A percentile compares a stretch with the other conserved stretches of the same genome.
Evolutionary conservation across 2,888 invertebrate species (phyloP).

Genomic region (Ganaspis brasiliensis): DNA sequence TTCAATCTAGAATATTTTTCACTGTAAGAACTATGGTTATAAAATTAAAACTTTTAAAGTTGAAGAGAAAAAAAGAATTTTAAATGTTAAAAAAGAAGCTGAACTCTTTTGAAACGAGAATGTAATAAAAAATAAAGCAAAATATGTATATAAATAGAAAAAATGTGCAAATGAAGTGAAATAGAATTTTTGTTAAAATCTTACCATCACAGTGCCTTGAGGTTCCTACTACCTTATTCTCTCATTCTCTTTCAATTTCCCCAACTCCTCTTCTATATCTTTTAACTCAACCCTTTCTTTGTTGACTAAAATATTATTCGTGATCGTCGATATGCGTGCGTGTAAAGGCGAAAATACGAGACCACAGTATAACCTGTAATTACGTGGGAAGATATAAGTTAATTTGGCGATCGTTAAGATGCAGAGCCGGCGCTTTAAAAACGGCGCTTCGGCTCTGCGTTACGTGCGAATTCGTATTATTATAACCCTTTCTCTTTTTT

Average conservation of each 20-base stretch:
- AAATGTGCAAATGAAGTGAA: no score
- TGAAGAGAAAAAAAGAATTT: no score
- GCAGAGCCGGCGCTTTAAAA: slow-evolving; percentile 56
- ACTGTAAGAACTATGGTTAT: no score
- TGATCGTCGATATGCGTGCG: slow-evolving; percentile 36
- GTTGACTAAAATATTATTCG: slow-evolving; percentile 28
- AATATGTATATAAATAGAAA: no score
- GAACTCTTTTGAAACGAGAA: no score
- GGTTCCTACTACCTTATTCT: neutral
- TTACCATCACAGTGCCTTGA: neutral
- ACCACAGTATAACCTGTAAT: slow-evolving; percentile 51
- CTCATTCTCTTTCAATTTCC: slow-evolving; percentile 16
- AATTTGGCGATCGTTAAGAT: slow-evolving; percentile 59
- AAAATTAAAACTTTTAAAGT: no score
- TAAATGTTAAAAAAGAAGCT: no score
- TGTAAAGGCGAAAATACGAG: slow-evolving; percentile 44
- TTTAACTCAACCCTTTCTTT: slow-evolving; percentile 1
- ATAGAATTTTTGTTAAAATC: neutral
- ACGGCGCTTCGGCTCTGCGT: slow-evolving; percentile 37
- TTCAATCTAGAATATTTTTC: no score
- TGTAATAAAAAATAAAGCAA: no score
- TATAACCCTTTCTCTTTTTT: slow-evolving; percentile 12
- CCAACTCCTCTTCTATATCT: slow-evolving; percentile 18
- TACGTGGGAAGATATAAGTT: slow-evolving; percentile 61
- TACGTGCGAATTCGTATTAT: slow-evolving; percentile 50